These are phyloP conservation scores for Eupithecia subumbrata DNA, from an alignment of 2,888 invertebrate species.

Conservation along the genomic window DNA sequence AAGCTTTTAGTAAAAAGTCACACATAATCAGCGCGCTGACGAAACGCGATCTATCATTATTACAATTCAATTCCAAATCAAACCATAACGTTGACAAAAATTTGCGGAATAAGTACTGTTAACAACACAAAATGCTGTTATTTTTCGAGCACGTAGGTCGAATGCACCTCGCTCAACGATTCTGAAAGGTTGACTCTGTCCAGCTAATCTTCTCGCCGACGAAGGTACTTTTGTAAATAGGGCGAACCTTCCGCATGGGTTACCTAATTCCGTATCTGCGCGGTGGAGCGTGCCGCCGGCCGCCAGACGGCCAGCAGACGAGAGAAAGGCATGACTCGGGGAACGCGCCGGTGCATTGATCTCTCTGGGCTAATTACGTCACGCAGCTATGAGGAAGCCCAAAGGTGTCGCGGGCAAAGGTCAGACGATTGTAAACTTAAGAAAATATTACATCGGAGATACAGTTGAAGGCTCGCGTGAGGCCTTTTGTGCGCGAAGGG, in stretches of 20 bases:
- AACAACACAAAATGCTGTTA: background rate
- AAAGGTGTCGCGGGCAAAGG: constrained; percentile 20
- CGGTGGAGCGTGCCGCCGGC: constrained; percentile 39
- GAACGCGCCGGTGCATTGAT: constrained; percentile 54
- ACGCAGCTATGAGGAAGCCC: constrained; percentile 29
- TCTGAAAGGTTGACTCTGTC: background rate
- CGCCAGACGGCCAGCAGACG: constrained; percentile 72
- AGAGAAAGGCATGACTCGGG: constrained; percentile 73
- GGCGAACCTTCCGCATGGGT: constrained; percentile 33
- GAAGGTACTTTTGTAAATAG: constrained; percentile 1
- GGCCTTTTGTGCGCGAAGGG: background rate
- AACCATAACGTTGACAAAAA: background rate
- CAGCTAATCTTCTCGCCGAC: background rate
- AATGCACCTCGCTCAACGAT: background rate
- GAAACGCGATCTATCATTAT: background rate
- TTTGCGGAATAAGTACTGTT: background rate
- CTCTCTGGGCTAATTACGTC: constrained; percentile 54
- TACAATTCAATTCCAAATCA: background rate
- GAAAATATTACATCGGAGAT: background rate
- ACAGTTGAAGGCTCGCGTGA: constrained; percentile 1
- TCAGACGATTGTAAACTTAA: constrained; percentile 5
- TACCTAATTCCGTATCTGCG: constrained; percentile 36
- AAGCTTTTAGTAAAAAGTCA: background rate
- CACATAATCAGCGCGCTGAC: background rate
- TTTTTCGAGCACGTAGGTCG: background rate